Evolutionary conservation across 2,888 invertebrate genomes (phyloP), one percentile per base, ranked within the genome.

Genomic region (Beris chalybata): DNA sequence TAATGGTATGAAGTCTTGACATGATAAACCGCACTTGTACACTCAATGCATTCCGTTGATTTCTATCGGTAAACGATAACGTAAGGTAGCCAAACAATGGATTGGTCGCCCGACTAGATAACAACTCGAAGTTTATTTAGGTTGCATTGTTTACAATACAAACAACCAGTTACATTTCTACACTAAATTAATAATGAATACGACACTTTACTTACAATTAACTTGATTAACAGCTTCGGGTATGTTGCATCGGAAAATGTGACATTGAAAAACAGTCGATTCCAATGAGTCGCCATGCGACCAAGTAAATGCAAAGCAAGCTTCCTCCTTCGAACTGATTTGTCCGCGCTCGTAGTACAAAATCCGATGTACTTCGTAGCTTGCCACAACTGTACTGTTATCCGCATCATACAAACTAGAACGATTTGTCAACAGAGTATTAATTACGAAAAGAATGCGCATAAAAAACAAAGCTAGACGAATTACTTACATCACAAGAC

Each of bases 221-320:
- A 89, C 89, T 79, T 89, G 86, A 67, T 84, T 87, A 76, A 97
- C 96, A 45, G 95, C 95, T 79, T 97, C 96, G 32, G 92, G 90
- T 76, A 94, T 92, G 78, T 95, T 93, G 81, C 97, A 97, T 67
- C 96, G 87, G 83, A 98, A 99, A 56, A 96, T 95, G 83, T 98
- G 97, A 83, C 98, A 98, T 81, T 97, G 93, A 80, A 96, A 97
- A 70, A 97, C 89, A 55, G 93, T 90, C 1, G 91, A 89, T 81
- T 93, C 93, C 72, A 88, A 87, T 43, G 90, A 90, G 74, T 94
- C 93, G 1, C 96, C 96, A 77, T 95, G 95, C 56, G 95, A 92
- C 89, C 95, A 97, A 0, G 97, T 97, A 82, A 98, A 97, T 7
- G 97, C 97, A 83, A 98, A 98, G 81, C 98, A 98, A n/a, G 93